A percentile compares a stretch with the other conserved stretches of the same genome.
These are phyloP conservation scores for Plecotus auritus DNA, from an alignment of 2,113 vertebrate genomes.

Conservation along the genomic window DNA sequence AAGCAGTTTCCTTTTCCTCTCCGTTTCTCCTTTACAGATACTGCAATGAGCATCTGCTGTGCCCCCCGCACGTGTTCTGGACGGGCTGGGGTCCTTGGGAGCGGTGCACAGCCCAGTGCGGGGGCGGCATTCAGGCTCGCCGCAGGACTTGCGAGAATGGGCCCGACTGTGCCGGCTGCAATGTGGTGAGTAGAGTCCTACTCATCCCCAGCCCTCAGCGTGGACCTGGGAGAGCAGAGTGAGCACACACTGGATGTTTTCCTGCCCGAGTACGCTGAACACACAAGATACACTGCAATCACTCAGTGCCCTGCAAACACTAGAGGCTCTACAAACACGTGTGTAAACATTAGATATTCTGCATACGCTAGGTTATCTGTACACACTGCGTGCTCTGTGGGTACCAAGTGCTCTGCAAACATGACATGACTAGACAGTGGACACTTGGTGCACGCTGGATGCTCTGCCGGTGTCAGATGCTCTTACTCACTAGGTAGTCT, in stretches of 20 bases:
- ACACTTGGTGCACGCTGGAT: no score
- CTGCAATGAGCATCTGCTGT: slow-evolving; percentile 96
- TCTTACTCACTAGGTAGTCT: neutral
- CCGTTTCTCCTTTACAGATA: slow-evolving; percentile 83
- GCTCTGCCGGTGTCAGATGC: fast-evolving
- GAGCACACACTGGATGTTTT: neutral
- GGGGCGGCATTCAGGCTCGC: slow-evolving; percentile 94
- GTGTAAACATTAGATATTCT: neutral
- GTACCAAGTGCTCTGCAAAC: neutral
- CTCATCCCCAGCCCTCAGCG: fast-evolving
- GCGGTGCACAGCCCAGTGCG: slow-evolving; percentile 93
- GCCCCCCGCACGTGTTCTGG: slow-evolving; percentile 95
- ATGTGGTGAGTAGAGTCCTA: slow-evolving; percentile 80
- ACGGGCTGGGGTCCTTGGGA: slow-evolving; percentile 97
- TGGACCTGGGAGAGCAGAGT: no score
- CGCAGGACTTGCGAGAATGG: slow-evolving; percentile 94
- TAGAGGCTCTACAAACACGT: no score
- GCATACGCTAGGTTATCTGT: no score
- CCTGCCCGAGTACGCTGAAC: neutral
- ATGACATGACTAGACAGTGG: no score
- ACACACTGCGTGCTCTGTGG: neutral
- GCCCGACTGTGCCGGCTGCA: slow-evolving; percentile 94
- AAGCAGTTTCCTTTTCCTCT: slow-evolving; percentile 47
- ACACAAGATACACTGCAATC: neutral
- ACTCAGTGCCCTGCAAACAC: neutral